Conservation (phyloP, 2,888 invertebrate species). For the Erebia epiphron region DNA sequence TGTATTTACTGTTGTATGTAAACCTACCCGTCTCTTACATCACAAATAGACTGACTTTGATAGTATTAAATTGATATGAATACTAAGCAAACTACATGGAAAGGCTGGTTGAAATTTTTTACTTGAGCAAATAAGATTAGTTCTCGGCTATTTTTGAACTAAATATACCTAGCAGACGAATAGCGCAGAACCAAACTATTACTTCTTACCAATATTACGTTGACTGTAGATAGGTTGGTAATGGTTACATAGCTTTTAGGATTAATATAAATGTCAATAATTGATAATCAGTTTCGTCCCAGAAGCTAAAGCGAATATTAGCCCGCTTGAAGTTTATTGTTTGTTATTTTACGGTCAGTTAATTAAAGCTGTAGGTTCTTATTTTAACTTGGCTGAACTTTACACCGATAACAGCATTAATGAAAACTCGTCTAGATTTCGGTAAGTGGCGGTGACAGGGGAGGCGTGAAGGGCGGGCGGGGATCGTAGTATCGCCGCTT, state of each 20-base stretch:
- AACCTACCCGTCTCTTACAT: neutral
- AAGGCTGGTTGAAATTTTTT: neutral
- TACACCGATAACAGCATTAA: conserved; percentile 80
- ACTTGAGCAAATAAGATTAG: no score
- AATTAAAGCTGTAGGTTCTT: conserved; percentile 74
- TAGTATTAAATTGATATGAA: neutral
- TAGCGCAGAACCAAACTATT: no score
- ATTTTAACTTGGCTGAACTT: conserved; percentile 75
- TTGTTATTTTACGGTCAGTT: conserved; percentile 76
- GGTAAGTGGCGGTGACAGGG: conserved; percentile 72
- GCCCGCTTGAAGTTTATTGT: conserved; percentile 52
- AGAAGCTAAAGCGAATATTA: conserved; percentile 29
- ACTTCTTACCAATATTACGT: no score
- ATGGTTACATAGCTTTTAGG: no score
- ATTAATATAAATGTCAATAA: neutral
- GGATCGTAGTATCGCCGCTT: conserved; percentile 53
- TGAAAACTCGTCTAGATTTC: conserved; percentile 79
- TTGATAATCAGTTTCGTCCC: conserved; percentile 11
- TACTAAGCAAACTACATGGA: neutral
- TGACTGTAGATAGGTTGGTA: no score
- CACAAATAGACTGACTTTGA: neutral
- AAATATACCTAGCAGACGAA: no score
- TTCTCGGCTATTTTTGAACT: no score
- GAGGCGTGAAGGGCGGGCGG: conserved; percentile 57
- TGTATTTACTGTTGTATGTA: neutral